phyloP scores from a whole-genome alignment of 2,113 vertebrate species.

The Chrysochloris asiatica region DNA sequence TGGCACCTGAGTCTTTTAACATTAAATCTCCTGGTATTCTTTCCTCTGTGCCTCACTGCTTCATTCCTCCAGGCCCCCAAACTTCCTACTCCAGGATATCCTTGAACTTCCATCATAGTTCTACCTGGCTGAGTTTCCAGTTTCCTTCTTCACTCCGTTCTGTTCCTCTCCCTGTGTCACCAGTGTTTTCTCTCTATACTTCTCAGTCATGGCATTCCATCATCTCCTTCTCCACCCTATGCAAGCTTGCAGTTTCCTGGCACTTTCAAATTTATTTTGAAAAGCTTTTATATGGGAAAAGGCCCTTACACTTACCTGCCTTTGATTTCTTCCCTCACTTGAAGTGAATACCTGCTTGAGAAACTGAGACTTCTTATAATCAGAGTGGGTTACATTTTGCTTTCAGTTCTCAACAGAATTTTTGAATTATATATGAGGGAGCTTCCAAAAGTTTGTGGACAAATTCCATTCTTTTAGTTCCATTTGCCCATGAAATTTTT shows the following conservation, averaged over 20 bases:
- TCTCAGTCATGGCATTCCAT: not conserved
- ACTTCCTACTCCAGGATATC: not conserved
- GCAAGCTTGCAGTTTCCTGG: not conserved
- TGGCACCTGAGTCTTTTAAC: not conserved
- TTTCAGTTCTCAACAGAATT: slow-evolving; percentile 47
- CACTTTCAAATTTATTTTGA: slow-evolving; percentile 50
- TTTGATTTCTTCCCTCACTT: not conserved
- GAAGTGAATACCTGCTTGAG: not conserved
- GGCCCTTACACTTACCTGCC: not conserved
- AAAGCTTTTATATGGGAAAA: slow-evolving; percentile 16
- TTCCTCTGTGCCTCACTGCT: not conserved
- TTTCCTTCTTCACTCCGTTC: not conserved
- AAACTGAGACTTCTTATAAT: slow-evolving; percentile 35
- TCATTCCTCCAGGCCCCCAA: not conserved
- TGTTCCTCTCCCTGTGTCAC: not conserved
- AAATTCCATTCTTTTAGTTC: too few species aligned
- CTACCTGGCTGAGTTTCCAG: not conserved
- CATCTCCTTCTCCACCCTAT: not conserved
- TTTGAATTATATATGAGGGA: too few species aligned
- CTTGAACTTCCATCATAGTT: not conserved
- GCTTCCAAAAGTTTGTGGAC: too few species aligned
- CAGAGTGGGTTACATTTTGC: slow-evolving; percentile 5
- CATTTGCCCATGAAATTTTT: too few species aligned
- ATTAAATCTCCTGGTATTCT: not conserved
- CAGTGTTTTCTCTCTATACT: not conserved